Percentiles rank a stretch among this genome's conserved stretches.
phyloP scores from a whole-genome alignment of 2,113 vertebrate genomes.

The Leptobrachium ailaonicum region DNA sequence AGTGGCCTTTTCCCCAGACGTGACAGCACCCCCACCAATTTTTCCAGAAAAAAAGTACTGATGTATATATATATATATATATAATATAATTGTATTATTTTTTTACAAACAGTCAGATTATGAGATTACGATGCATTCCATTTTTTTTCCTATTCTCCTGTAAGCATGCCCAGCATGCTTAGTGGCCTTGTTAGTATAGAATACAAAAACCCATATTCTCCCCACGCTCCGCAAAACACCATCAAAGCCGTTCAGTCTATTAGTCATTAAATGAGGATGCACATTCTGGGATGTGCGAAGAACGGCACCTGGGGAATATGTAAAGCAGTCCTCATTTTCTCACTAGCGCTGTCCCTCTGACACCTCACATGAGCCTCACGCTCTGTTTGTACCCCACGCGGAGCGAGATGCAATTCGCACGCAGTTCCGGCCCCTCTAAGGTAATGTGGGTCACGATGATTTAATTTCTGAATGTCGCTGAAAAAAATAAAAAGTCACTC shows the following conservation, averaged over 20 bases:
- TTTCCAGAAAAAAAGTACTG: no score
- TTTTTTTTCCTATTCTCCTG: no score
- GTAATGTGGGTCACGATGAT: slow-evolving; percentile 49
- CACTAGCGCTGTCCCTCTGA: background rate
- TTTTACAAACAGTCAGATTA: no score
- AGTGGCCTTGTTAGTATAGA: no score
- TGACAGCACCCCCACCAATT: no score
- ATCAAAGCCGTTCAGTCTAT: background rate
- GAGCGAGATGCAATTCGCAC: background rate
- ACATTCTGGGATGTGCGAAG: background rate
- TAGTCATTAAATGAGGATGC: background rate
- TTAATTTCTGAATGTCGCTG: slow-evolving; percentile 45
- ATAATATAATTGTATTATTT: no score
- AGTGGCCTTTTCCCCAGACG: no score
- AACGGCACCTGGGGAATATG: background rate
- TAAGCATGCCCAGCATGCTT: no score
- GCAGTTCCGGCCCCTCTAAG: slow-evolving; percentile 41
- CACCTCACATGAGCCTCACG: background rate
- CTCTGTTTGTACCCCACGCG: background rate
- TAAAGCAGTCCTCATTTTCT: background rate
- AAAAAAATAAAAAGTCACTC: slow-evolving; percentile 30
- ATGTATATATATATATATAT: no score
- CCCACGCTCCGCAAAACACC: background rate
- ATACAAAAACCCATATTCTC: no score
- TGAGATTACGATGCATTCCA: no score